Base-by-base conservation (phyloP, 2,113 vertebrate species). In the Marmota flaviventris region DNA sequence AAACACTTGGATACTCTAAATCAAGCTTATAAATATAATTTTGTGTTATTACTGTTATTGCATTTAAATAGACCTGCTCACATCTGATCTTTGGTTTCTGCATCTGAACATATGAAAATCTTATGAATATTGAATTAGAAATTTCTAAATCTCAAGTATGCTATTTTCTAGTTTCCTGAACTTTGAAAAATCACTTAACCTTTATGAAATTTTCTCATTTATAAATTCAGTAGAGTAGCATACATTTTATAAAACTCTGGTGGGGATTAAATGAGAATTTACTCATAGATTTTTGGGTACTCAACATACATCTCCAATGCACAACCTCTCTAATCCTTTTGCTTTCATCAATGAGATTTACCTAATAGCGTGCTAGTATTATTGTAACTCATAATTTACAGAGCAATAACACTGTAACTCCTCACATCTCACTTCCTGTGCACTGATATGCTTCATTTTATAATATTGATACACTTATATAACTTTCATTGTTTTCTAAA, bases 111-210 rank as follows among this genome's bases (percentile, higher is more conserved):
- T 72, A 12, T 91, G 58, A 11, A 91, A 87, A 56, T 65, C 14
- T 58, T 87, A 25, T 81, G 32, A 27, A 7, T 58, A 61, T 17
- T 82, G 25, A 24, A 37, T 84, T 61, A 93, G 51, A 77, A 81
- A 65, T 79, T 82, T 94, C 6, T 48, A 32, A 85, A 89, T 82
- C 10, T n/a, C 39, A 78, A 18, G 32, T 73, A 81, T 81, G 1
- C n/a, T 45, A 76, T 75, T 88, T 85, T 90, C 18, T 96, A 88
- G 27, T 37, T 58, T 87, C 61, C 77, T 82, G 32, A 91, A 56
- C 27, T 76, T 70, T 6, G 4, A 13, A 34, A 93, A 95, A 88
- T 88, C 86, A 89, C 29, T 37, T 53, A 91, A 61, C 8, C 45
- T 93, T 70, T 77, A 32, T 91, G 3, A 6, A 13, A 61, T 73